Conservation (phyloP, 2,888 invertebrate species). For the Liodrosophila aerea region DNA sequence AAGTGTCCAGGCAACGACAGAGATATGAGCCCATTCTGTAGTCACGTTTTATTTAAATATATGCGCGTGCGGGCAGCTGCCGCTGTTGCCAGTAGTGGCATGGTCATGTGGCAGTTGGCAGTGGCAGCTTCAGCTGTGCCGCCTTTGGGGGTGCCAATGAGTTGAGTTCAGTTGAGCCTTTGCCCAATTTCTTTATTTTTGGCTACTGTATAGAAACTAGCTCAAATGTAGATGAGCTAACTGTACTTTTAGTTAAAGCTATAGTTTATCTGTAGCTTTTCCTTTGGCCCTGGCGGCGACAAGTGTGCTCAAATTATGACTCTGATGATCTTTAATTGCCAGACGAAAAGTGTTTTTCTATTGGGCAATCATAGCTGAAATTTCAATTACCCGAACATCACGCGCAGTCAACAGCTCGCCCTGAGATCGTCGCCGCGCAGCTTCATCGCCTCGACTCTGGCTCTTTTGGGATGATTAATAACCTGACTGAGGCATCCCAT, state of each 20-base stretch:
- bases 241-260: conserved; percentile 41
- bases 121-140: conserved; percentile 2
- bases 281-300: conserved; percentile 50
- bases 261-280: conserved; percentile 26
- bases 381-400: conserved; percentile 72
- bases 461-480: conserved; percentile 58
- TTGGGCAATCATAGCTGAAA: conserved; percentile 43
- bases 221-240: conserved; percentile 36
- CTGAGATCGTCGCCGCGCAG: conserved; percentile 29
- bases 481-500: conserved; percentile 26
- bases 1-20: conserved; percentile 78
- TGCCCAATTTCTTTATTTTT: conserved; percentile 23
- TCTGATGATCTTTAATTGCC: conserved; percentile 58
- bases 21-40: conserved; percentile 75
- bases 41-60: conserved; percentile 79
- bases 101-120: conserved; percentile 20
- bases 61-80: conserved; percentile 78
- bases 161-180: conserved; percentile 22
- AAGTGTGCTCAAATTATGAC: conserved; percentile 65
- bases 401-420: conserved; percentile 68
- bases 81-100: conserved; percentile 15
- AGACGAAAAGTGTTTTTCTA: conserved; percentile 2
- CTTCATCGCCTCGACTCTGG: not conserved
- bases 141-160: conserved; percentile 18
- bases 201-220: conserved; percentile 64